These are phyloP conservation scores for Phrynocephalus versicolor DNA, from an alignment of 2,113 vertebrate species.

Conservation along the genomic window DNA sequence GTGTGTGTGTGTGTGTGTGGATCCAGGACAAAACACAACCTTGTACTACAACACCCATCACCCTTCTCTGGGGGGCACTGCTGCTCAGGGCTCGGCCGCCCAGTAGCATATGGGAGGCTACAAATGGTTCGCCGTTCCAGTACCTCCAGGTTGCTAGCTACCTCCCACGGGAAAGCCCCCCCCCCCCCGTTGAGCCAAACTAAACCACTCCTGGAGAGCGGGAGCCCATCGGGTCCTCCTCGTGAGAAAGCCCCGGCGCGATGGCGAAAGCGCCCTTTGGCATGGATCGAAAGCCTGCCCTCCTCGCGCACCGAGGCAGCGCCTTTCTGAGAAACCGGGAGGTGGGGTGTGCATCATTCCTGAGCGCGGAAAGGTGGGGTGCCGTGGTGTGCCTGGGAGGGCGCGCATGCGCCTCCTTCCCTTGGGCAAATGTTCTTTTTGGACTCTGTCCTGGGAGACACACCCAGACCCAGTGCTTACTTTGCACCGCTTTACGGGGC, in stretches of 20 bases:
- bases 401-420: neutral
- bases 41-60: neutral
- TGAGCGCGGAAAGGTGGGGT: no score
- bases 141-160: neutral
- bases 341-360: neutral
- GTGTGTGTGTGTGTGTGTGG: no score
- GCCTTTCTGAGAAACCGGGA: neutral
- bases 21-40: no score
- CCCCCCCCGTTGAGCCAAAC: neutral
- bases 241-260: no score
- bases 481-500: neutral
- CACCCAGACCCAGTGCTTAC: neutral
- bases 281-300: no score
- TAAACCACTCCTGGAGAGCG: no score
- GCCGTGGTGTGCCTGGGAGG: no score
- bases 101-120: no score
- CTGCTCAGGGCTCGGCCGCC: neutral
- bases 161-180: neutral
- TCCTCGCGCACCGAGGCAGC: no score
- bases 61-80: neutral
- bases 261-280: neutral
- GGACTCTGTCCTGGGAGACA: slow-evolving; percentile 1
- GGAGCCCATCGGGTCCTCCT: neutral
- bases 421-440: neutral
- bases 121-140: neutral